Evolutionary conservation across 2,797 vertebrate species (phyloP).

Genomic region (Chrysocyon brachyurus): DNA sequence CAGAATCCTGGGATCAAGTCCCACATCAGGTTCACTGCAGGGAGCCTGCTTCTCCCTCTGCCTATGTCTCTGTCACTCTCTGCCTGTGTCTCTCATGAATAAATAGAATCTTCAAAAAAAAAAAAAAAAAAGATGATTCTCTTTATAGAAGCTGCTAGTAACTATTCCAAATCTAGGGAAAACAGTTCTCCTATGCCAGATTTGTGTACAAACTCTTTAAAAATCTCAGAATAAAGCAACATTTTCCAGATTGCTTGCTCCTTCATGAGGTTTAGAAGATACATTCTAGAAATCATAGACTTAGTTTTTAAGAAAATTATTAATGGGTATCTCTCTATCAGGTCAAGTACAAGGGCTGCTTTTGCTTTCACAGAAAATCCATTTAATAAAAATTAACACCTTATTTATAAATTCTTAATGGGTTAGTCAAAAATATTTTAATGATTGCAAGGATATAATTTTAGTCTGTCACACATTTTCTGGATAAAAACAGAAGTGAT

Average conservation of each 20-base stretch:
- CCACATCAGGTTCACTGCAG: too few species aligned
- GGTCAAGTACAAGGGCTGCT: not conserved
- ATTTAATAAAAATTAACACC: not conserved
- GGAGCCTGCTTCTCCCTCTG: too few species aligned
- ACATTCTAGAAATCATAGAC: not conserved
- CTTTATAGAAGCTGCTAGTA: slow-evolving; percentile 36
- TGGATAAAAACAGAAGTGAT: slow-evolving; percentile 61
- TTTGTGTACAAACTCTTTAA: slow-evolving; percentile 7
- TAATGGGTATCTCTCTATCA: not conserved
- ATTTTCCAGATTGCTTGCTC: slow-evolving; percentile 43
- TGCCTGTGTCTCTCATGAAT: too few species aligned
- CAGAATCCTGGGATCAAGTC: too few species aligned
- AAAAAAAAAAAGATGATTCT: not conserved
- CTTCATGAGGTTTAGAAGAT: slow-evolving; percentile 47
- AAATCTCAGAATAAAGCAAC: slow-evolving; percentile 52
- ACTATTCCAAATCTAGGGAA: not conserved
- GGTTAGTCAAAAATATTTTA: slow-evolving; percentile 44
- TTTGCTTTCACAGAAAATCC: slow-evolving; percentile 56
- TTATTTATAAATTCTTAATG: slow-evolving; percentile 60
- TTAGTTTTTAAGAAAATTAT: not conserved
- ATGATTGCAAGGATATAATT: slow-evolving; percentile 51
- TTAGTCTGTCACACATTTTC: slow-evolving; percentile 19
- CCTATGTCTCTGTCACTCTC: too few species aligned
- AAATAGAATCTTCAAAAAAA: too few species aligned
- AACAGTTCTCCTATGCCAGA: not conserved